These are phyloP conservation scores for Semaprochilodus insignis DNA, from an alignment of 2,797 vertebrate genomes.

Conservation along the genomic window DNA sequence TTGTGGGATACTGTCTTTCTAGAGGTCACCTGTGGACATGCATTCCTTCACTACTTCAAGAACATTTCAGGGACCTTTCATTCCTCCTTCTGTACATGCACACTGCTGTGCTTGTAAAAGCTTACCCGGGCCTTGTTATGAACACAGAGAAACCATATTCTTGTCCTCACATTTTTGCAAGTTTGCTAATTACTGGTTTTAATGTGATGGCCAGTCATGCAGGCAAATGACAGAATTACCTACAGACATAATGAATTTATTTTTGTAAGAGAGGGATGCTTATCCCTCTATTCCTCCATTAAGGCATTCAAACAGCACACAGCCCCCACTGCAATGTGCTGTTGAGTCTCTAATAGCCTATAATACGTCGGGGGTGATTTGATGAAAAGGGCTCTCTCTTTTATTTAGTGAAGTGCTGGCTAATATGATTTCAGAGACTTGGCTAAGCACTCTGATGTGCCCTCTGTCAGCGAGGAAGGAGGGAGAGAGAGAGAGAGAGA, in stretches of 20 bases:
- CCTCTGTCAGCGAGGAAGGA: conserved; percentile 54
- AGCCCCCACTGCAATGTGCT: conserved; percentile 43
- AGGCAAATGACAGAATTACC: background rate
- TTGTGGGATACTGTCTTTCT: too few relatives aligned
- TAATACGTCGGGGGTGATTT: conserved; percentile 64
- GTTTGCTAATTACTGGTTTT: background rate
- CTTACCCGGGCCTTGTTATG: too few relatives aligned
- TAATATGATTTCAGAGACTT: conserved; percentile 79
- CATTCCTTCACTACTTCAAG: too few relatives aligned
- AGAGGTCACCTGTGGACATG: too few relatives aligned
- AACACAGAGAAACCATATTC: background rate
- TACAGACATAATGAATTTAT: background rate
- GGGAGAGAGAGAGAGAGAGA: conserved; percentile 43
- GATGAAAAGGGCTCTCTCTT: conserved; percentile 77
- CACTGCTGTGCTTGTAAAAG: background rate
- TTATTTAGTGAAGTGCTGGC: conserved; percentile 83
- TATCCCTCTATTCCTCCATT: background rate
- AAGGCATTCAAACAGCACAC: conserved; percentile 28
- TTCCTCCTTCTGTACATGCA: background rate
- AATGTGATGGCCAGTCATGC: background rate
- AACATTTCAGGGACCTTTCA: too few relatives aligned
- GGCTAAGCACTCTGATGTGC: conserved; percentile 58
- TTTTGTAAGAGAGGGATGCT: background rate
- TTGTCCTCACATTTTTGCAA: background rate
- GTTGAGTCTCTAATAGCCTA: conserved; percentile 44